These are phyloP conservation scores for Pantelozetes paolii DNA, from an alignment of 2,888 invertebrate genomes.

Conservation along the genomic window DNA sequence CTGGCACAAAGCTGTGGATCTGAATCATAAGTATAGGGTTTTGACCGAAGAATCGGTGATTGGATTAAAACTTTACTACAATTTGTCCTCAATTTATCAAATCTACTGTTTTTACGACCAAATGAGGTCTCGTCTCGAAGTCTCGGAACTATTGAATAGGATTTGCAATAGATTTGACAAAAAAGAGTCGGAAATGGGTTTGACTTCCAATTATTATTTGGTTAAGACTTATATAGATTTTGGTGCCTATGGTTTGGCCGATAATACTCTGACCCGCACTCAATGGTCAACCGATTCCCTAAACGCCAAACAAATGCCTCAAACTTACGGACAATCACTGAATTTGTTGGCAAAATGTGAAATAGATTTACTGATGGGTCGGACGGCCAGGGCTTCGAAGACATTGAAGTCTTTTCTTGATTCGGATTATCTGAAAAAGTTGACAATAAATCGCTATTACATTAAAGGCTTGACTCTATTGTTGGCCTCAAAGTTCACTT, in stretches of 20 bases:
- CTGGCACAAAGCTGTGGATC: constrained; percentile 9
- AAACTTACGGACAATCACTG: not conserved
- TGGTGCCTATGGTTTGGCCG: not conserved
- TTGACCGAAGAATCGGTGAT: constrained; percentile 6
- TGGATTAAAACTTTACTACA: not conserved
- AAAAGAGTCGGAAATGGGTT: constrained; percentile 3
- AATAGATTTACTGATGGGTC: constrained; percentile 1
- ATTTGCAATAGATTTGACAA: not conserved
- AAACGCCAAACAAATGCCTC: not conserved
- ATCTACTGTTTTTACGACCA: constrained; percentile 17
- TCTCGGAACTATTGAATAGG: not conserved
- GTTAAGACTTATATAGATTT: constrained; percentile 6
- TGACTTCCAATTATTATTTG: constrained; percentile 12
- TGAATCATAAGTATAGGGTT: not conserved
- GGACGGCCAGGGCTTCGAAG: not conserved
- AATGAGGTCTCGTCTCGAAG: not conserved
- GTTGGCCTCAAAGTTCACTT: constrained; percentile 33
- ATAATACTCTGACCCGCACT: not conserved
- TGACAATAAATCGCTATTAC: constrained; percentile 41
- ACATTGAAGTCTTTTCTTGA: constrained; percentile 28
- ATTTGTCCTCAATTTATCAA: constrained; percentile 23
- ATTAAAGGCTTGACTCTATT: constrained; percentile 36
- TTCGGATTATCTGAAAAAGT: constrained; percentile 37
- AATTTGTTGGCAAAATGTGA: constrained; percentile 36
- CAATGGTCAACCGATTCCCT: not conserved